Base-by-base conservation (phyloP, 2,888 invertebrate species). In the Arrhopalites spinosus region DNA sequence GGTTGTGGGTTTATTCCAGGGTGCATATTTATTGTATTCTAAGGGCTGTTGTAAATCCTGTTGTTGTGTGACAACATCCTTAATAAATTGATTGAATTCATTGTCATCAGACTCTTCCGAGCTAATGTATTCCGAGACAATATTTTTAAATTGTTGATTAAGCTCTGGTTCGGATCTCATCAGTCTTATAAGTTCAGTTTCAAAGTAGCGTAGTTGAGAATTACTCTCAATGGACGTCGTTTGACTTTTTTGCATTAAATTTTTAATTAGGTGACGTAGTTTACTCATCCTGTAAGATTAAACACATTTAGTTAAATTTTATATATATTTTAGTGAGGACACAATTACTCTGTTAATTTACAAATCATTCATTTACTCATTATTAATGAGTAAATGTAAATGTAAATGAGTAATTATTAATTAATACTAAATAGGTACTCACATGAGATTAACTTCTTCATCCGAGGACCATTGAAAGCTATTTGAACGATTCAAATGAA, bases 151-250 rank as follows among this genome's bases (percentile, higher is more conserved):
- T n/a, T n/a, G n/a, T n/a, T n/a, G n/a, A n/a, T n/a, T n/a, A 81
- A 95, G 93, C 30, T 95, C 95, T 0, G 95, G 95, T 61, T 95
- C 95, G 0, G 94, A 94, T 88, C 95, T 94, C 95, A 95, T 95
- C 81, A 95, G 87, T 76, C 95, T 88, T 0, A 95, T 95, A 68
- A 95, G 86, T 87, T 95, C 94, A 83, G 91, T 93, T 59, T 59
- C 59, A 59, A 59, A 95, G 84, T 94, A 94, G 17, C 94, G 90
- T 79, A 95, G 86, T 84, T 93, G 93, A 23, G 94, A 93, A 85
- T 94, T 94, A 91, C 74, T 69, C 36, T 76, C 47, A 20, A 74
- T n/a, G n/a, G 73, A 56, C 1, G 75, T n/a, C 69, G 67, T 59
- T 84, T 25, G 89, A 88, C 47, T 69, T 63, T 75, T 75, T 29